Evolutionary conservation across 1,140 invertebrate genomes (phyloP), one percentile per base, ranked within the genome.

Genomic region (Sinella curviseta): DNA sequence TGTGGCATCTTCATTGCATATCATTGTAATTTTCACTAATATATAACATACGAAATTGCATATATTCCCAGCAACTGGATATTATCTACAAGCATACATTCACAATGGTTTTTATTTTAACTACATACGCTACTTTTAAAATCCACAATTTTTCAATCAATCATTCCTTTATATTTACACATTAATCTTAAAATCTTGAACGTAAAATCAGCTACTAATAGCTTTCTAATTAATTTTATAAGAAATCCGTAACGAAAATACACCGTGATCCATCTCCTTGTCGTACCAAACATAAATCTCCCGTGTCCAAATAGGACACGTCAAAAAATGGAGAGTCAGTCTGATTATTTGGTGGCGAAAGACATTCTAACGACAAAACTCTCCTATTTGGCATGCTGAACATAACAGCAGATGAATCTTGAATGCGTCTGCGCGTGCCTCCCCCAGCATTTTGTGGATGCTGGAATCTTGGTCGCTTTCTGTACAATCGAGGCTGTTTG

Each of bases 211-310:
- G n/a, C n/a, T n/a, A n/a, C n/a, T n/a, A n/a, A n/a, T n/a, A n/a
- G n/a, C n/a, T n/a, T n/a, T n/a, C n/a, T n/a, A n/a, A n/a, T n/a
- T 48, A 12, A 48, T 48, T 33, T 78, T 77, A 81, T 74, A 82
- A 81, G 76, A 82, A 82, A 65, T 81, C 79, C 17, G 80, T 82
- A n/a, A 82, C 82, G 54, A 81, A 81, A 54, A 81, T 81, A 65
- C 80, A 81, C 48, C 77, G 77, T 33, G 76, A 75, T 76, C 80
- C 39, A 70, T 70, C 76, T 24, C 76, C 76, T 78, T 81, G 79
- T 54, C 70, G 26, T n/a, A 81, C 76, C 20, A 81, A 76, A 48
- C 78, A 79, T 75, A 80, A 54, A 31, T 82, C 82, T 54, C 82
- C 82, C 16, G 82, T 82, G 75, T 82, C 82, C 55, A 82, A 79